Percentiles rank a stretch among this genome's conserved stretches.
phyloP scores from a whole-genome alignment of 2,113 vertebrate genomes.

The pig (Sus scrofa) region DNA sequence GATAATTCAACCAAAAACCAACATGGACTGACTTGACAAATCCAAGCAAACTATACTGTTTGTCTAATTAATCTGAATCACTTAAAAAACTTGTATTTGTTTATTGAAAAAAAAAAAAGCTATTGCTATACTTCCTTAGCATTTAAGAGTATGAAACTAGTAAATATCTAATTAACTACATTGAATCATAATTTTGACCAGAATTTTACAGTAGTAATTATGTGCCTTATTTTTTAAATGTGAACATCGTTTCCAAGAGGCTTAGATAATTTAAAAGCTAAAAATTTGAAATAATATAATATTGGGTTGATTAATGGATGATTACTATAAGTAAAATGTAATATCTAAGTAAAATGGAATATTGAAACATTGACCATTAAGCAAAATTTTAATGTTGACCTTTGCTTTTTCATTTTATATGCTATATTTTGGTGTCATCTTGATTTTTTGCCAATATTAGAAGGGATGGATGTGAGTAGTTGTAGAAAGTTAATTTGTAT shows the following conservation, averaged over 20 bases:
- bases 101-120: not conserved
- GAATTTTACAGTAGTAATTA: not conserved
- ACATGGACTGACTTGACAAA: not conserved
- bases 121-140: not conserved
- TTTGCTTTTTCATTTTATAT: not conserved
- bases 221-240: not conserved
- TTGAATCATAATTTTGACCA: not conserved
- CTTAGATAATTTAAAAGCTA: not conserved
- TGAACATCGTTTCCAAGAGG: not conserved
- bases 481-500: not conserved
- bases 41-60: not conserved
- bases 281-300: not conserved
- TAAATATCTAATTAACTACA: not conserved
- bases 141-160: not conserved
- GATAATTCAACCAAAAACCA: not conserved
- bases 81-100: not conserved
- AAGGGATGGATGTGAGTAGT: not conserved
- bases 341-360: not conserved
- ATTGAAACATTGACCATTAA: not conserved
- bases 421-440: not conserved
- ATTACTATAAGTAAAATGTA: not conserved
- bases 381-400: not conserved
- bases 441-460: not conserved
- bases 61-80: not conserved
- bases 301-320: not conserved